These are phyloP conservation scores for Platypus cylindrus DNA, from an alignment of 2,888 invertebrate genomes.

Conservation along the genomic window DNA sequence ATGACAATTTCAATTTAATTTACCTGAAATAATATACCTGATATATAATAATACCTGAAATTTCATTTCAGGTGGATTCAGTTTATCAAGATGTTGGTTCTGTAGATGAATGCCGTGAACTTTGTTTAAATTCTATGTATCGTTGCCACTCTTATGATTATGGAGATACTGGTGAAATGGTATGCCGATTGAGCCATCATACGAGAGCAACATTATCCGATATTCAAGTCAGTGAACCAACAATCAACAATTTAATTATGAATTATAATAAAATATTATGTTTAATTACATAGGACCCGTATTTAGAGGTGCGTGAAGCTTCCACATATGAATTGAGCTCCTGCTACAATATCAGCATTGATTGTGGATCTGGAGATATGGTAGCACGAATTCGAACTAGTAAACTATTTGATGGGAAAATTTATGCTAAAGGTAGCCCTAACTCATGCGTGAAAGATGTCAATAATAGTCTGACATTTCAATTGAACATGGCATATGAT, in stretches of 20 bases:
- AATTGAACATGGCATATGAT: constrained; percentile 82
- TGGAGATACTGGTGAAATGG: constrained; percentile 86
- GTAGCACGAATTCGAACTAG: constrained; percentile 84
- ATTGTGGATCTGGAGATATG: constrained; percentile 88
- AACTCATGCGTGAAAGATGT: constrained; percentile 87
- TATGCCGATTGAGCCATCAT: constrained; percentile 86
- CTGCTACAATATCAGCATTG: constrained; percentile 89
- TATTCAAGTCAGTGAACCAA: constrained; percentile 51
- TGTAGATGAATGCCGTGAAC: constrained; percentile 76
- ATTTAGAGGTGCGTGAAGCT: constrained; percentile 81
- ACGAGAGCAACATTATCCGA: constrained; percentile 78
- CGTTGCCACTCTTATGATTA: constrained; percentile 89
- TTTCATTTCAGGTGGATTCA: constrained; percentile 55
- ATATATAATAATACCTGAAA: too few species aligned
- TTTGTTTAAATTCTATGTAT: constrained; percentile 81
- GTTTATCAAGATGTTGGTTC: constrained; percentile 83
- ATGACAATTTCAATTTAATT: too few species aligned
- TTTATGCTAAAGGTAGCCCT: constrained; percentile 88
- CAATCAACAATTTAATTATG: neutral
- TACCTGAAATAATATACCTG: too few species aligned
- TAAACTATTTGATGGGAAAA: constrained; percentile 85
- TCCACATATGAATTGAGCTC: constrained; percentile 85
- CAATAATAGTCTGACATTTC: constrained; percentile 77
- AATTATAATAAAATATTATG: neutral
- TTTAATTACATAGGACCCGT: constrained; percentile 55